Percentiles rank a stretch among this genome's conserved stretches.
Evolutionary conservation across 2,888 invertebrate genomes (phyloP).

Genomic region (Phymatocera aterrima): DNA sequence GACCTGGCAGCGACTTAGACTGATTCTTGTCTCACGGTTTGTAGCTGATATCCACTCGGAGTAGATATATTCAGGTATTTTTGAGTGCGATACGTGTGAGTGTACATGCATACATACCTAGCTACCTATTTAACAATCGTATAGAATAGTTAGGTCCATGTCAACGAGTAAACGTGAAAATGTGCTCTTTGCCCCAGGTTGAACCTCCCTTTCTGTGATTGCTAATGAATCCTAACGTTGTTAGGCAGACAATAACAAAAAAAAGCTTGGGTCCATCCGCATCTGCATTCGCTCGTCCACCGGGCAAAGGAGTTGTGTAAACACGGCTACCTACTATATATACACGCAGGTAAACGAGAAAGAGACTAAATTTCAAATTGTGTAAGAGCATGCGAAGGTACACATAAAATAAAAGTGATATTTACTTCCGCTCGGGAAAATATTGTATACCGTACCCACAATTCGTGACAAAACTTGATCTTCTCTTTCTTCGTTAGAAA

Average conservation of each 20-base stretch:
- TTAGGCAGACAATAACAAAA: conserved; percentile 72
- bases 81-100: too few relatives aligned
- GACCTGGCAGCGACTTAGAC: too few relatives aligned
- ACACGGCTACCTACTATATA: conserved; percentile 58
- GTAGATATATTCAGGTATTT: too few relatives aligned
- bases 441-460: too few relatives aligned
- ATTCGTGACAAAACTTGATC: too few relatives aligned
- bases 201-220: conserved; percentile 70
- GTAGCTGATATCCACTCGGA: too few relatives aligned
- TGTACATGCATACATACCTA: too few relatives aligned
- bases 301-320: conserved; percentile 70
- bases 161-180: conserved; percentile 32
- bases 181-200: conserved; percentile 31
- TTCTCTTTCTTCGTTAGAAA: too few relatives aligned
- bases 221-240: conserved; percentile 74
- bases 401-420: background rate
- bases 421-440: too few relatives aligned
- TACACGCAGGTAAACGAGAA: background rate
- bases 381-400: background rate
- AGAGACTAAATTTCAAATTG: background rate
- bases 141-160: conserved; percentile 7
- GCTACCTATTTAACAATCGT: too few relatives aligned
- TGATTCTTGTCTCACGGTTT: too few relatives aligned
- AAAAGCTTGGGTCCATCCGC: conserved; percentile 62
- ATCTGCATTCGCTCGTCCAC: conserved; percentile 40